A percentile compares a stretch with the other conserved stretches of the same genome.
phyloP scores from a whole-genome alignment of 1,140 invertebrate species.

The Hypsibius dujardini region DNA sequence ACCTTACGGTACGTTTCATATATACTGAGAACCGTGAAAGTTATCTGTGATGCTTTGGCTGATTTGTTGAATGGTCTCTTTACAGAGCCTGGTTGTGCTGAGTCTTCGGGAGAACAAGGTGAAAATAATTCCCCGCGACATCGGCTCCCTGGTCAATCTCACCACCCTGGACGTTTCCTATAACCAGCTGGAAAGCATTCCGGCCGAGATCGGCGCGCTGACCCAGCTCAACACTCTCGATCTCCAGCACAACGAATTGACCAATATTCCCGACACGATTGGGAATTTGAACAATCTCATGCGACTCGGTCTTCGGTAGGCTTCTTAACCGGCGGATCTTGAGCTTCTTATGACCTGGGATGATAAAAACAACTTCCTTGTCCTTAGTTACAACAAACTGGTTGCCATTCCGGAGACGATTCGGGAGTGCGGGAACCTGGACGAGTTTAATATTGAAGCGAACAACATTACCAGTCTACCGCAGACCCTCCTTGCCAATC shows the following conservation, averaged over 20 bases:
- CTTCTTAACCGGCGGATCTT: neutral
- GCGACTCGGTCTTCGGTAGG: conserved; percentile 60
- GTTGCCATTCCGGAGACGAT: conserved; percentile 65
- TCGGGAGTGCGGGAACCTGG: conserved; percentile 82
- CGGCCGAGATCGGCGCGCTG: conserved; percentile 82
- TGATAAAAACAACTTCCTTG: neutral
- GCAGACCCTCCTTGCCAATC: conserved; percentile 77
- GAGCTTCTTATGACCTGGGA: neutral
- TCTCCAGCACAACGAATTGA: conserved; percentile 91
- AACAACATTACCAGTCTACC: conserved; percentile 84
- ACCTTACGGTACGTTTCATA: conserved; percentile 43
- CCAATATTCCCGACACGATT: conserved; percentile 85
- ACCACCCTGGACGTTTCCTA: conserved; percentile 94
- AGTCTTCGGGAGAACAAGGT: conserved; percentile 98
- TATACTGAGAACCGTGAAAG: neutral
- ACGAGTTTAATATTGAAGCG: conserved; percentile 97
- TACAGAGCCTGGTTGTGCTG: conserved; percentile 74
- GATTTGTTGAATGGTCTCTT: conserved; percentile 21
- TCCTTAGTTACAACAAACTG: conserved; percentile 68
- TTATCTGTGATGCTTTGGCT: neutral
- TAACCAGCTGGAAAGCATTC: conserved; percentile 83
- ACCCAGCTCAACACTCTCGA: conserved; percentile 79
- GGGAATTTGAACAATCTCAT: conserved; percentile 71
- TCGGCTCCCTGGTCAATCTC: conserved; percentile 71
- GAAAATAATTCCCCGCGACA: conserved; percentile 71